phyloP scores from a whole-genome alignment of 2,797 vertebrate genomes.

The Schizopygopsis pylzovi region DNA sequence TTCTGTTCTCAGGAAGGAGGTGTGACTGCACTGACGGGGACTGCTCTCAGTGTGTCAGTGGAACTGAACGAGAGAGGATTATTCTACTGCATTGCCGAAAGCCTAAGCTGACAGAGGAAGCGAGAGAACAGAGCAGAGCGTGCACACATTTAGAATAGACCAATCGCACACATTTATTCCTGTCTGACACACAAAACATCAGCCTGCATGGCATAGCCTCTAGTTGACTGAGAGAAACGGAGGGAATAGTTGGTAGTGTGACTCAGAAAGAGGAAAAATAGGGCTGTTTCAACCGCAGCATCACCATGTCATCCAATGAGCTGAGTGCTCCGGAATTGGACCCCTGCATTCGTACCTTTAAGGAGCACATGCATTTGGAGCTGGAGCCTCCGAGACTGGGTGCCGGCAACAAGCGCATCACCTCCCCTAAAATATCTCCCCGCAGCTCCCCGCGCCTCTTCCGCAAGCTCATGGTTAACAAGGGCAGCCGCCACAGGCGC shows the following conservation, averaged over 20 bases:
- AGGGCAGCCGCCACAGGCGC: slow-evolving; percentile 94
- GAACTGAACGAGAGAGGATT: slow-evolving; percentile 63
- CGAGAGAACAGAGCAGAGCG: slow-evolving; percentile 33
- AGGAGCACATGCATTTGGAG: slow-evolving; percentile 98
- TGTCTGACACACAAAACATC: slow-evolving; percentile 44
- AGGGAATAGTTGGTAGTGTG: slow-evolving; percentile 46
- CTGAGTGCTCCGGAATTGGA: slow-evolving; percentile 84
- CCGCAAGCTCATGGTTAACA: slow-evolving; percentile 97
- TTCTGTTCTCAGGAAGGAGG: slow-evolving; percentile 64
- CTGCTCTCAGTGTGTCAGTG: slow-evolving; percentile 64
- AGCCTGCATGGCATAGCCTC: slow-evolving; percentile 57
- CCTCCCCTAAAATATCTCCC: slow-evolving; percentile 95
- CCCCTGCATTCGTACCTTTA: slow-evolving; percentile 94
- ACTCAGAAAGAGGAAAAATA: slow-evolving; percentile 30
- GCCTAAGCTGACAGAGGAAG: slow-evolving; percentile 51
- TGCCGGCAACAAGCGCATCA: slow-evolving; percentile 81
- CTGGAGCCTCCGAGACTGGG: slow-evolving; percentile 90
- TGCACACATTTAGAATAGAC: not conserved
- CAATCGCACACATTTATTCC: slow-evolving; percentile 41
- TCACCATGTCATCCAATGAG: slow-evolving; percentile 89
- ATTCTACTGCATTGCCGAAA: slow-evolving; percentile 48
- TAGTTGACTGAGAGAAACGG: slow-evolving; percentile 25
- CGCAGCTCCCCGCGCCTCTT: slow-evolving; percentile 96
- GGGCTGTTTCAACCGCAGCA: slow-evolving; percentile 43
- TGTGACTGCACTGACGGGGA: slow-evolving; percentile 65